Evolutionary conservation across 2,113 vertebrate species (phyloP).

Genomic region (Talpa occidentalis): DNA sequence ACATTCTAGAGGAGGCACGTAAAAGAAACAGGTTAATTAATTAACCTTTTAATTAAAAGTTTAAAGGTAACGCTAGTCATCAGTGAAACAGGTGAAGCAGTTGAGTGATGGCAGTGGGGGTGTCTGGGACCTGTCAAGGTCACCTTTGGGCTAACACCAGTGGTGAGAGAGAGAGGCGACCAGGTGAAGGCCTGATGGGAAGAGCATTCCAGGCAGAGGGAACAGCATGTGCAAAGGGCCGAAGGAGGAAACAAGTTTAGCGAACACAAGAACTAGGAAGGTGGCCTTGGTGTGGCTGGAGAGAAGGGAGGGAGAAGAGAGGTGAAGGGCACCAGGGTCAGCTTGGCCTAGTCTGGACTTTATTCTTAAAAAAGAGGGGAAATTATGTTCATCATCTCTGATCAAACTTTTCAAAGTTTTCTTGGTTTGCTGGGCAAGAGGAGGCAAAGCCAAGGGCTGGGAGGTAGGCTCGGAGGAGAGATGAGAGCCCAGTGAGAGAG

Average conservation of each 20-base stretch:
- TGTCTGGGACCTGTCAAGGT: not conserved
- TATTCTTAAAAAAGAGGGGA: not conserved
- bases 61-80: not conserved
- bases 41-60: too few relatives aligned
- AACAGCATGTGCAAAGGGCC: not conserved
- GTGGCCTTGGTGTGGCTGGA: not conserved
- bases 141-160: not conserved
- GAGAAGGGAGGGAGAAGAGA: not conserved
- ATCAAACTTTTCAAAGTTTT: not conserved
- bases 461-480: not conserved
- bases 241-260: not conserved
- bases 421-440: not conserved
- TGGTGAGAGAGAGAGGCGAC: not conserved
- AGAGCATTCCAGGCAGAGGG: not conserved
- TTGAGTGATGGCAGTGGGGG: fast-evolving
- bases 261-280: not conserved
- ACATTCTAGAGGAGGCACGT: not conserved
- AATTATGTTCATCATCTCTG: not conserved
- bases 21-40: not conserved
- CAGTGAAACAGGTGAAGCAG: not conserved
- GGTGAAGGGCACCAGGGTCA: not conserved
- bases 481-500: too few relatives aligned
- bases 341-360: not conserved
- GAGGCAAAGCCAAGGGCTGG: not conserved
- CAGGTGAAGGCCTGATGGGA: not conserved